phyloP scores from a whole-genome alignment of 2,113 vertebrate genomes.

The Capreolus pygargus region DNA sequence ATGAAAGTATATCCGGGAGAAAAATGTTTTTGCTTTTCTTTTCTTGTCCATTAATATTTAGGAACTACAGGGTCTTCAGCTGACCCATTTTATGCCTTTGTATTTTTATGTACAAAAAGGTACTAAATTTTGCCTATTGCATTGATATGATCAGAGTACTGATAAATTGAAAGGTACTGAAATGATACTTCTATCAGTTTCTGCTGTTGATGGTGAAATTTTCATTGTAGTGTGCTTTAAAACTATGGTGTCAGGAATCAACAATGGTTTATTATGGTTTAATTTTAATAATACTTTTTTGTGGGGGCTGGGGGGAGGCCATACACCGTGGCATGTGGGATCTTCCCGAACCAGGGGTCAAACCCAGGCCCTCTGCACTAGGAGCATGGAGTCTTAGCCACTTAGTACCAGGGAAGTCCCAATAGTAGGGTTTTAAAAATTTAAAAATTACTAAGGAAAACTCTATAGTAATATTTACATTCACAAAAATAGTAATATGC shows the following conservation, averaged over 20 bases:
- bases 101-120: not conserved
- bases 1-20: not conserved
- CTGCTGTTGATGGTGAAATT: not conserved
- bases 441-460: not conserved
- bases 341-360: not conserved
- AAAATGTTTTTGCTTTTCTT: not conserved
- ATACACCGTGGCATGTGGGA: not conserved
- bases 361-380: not conserved
- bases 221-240: not conserved
- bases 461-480: not conserved
- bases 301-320: not conserved
- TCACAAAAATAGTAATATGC: not conserved
- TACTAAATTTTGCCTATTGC: not conserved
- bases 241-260: not conserved
- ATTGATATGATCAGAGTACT: constrained; percentile 2
- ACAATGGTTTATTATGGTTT: not conserved
- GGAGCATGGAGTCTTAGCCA: not conserved
- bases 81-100: not conserved
- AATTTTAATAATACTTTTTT: not conserved
- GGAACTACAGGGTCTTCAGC: not conserved
- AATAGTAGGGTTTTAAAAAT: not conserved
- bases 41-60: not conserved
- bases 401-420: not conserved
- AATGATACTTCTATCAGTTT: not conserved
- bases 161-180: not conserved